A percentile compares a stretch with the other conserved stretches of the same genome.
Evolutionary conservation across 2,113 vertebrate genomes (phyloP).

Genomic region (Aphyosemion australe): DNA sequence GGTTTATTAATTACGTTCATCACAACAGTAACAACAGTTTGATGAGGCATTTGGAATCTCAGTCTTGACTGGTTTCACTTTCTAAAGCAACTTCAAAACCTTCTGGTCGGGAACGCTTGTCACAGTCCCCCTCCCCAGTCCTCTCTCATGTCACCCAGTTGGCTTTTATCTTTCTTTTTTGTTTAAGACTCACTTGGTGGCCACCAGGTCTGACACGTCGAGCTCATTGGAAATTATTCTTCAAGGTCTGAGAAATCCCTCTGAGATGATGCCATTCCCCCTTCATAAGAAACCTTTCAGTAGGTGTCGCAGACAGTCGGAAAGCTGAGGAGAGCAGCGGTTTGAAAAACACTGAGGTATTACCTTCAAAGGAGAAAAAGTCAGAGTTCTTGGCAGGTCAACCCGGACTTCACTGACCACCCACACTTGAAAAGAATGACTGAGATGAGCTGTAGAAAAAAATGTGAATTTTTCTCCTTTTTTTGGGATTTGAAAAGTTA

Average conservation of each 20-base stretch:
- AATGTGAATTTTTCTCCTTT: background rate
- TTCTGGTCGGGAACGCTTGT: no score
- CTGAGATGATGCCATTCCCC: constrained; percentile 36
- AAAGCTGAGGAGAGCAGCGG: constrained; percentile 26
- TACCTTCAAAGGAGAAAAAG: constrained; percentile 46
- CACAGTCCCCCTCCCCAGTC: constrained; percentile 18
- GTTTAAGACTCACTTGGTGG: constrained; percentile 54
- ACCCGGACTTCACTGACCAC: constrained; percentile 28
- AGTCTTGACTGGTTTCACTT: constrained; percentile 26
- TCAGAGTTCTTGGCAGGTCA: constrained; percentile 23
- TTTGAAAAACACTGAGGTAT: constrained; percentile 34
- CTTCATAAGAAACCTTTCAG: constrained; percentile 50
- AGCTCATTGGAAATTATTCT: constrained; percentile 58
- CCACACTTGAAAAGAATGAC: constrained; percentile 12
- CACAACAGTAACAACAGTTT: background rate
- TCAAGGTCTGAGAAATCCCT: constrained; percentile 48
- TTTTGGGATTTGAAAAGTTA: background rate
- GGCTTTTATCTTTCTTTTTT: constrained; percentile 50
- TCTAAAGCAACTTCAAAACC: constrained; percentile 19
- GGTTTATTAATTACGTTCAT: no score
- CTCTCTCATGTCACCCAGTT: constrained; percentile 22
- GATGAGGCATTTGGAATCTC: constrained; percentile 12
- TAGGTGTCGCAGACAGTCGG: constrained; percentile 45
- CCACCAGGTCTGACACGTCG: constrained; percentile 46
- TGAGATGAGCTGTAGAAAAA: background rate